Base-by-base conservation (phyloP, 2,797 vertebrate genomes). In the Labroides dimidiatus region DNA sequence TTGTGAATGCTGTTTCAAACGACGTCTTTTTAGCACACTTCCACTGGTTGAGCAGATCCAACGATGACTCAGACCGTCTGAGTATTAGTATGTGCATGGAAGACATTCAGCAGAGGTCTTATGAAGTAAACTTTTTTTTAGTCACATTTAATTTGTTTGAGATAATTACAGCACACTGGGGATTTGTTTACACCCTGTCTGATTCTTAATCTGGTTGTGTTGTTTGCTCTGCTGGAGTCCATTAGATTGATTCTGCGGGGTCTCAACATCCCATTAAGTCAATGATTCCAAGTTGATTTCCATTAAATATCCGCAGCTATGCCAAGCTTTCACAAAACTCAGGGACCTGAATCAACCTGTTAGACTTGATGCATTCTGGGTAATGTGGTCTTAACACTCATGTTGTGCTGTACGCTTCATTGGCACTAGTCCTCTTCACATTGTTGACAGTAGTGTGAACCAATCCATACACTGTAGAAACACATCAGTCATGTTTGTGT, bases 401-500 rank as follows among this genome's bases (percentile, higher is more conserved):
- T 2, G 19, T 20, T 17, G 9, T 33, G 4, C 64, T 68, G 42
- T 15, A 36, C 10, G 7, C 51, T 11, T 47, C 54, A 12, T 1
- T 39, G n/a, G n/a, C 24, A 13, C 19, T 7, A 17, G 42, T 27
- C 36, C 36, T 44, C 19, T 4, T 65, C 42, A 13, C 49, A 1
- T 30, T 64, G 71, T 62, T 45, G 58, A 57, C 47, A 11, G n/a
- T 4, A 19, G 16, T 24, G 44, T 52, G 59, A 58, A 41, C 30
- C 14, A 15, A 51, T 69, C 64, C 1, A 16, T 52, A 42, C 36
- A 44, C 63, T 20, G 60, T 51, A 24, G 42, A 72, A 60, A 60
- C 17, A 39, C 54, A 30, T 57, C 47, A 4, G 33, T 27, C 77
- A 44, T 41, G 64, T 78, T 50, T 72, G 55, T 61, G 48, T 68